Base-by-base conservation (phyloP, 2,888 invertebrate genomes). In the Cyclophora punctaria region DNA sequence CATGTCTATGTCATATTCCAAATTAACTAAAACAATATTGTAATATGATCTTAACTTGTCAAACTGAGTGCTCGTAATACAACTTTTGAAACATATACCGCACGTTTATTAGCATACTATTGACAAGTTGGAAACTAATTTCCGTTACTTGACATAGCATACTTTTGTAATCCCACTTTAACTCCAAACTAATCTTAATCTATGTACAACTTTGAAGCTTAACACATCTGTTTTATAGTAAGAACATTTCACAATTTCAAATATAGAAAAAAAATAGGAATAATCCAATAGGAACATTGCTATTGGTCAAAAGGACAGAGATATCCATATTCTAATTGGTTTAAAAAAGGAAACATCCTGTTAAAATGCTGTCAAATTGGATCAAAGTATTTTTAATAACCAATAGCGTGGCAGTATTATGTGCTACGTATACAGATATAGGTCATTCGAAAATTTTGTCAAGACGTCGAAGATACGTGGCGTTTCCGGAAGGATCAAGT, bases 401-500 rank as follows among this genome's bases (percentile, higher is more conserved):
- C 45, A 49, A 57, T 50, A 48, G 35, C 45, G 33, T 57, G 34
- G 43, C 50, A 20, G 56, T 58, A 47, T 51, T 61, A 41, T 52
- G 60, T 55, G 59, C 58, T 47, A 59, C 46, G 48, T 41, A 44
- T 49, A 51, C 50, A 41, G 34, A 44, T 34, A 61, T 47, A 20
- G 20, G 20, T 1, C 20, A 20, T 20, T 72, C 78, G 34, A 81
- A 68, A 60, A 64, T 85, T 60, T 78, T 92, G 56, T 90, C 91
- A 0, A 84, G 93, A 51, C 85, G 80, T 55, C 91, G 90, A 63
- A 84, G 93, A 64, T 93, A 92, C 66, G 89, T 93, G 6, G 91
- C 92, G 35, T 93, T 93, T 78, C 93, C 93, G 1, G 93, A 93
- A 73, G 93, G 93, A 7, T 91, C 92, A 6, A 92, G 91, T 76